Evolutionary conservation across 2,888 invertebrate genomes (phyloP).

Genomic region (Sphaerophoria taeniata): DNA sequence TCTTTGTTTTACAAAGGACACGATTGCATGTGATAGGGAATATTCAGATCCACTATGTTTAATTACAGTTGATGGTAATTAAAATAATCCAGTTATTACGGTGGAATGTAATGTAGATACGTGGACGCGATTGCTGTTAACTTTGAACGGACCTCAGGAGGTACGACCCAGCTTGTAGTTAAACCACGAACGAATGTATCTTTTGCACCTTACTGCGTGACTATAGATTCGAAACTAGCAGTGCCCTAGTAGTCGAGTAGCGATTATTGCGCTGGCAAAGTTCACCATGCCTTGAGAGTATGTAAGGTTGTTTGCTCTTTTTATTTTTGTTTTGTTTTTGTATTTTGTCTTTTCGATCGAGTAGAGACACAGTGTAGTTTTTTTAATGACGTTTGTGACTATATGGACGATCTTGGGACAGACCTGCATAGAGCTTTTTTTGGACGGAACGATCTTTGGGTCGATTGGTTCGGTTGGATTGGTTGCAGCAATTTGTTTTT

Average conservation of each 20-base stretch:
- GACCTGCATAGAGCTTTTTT: constrained; percentile 21
- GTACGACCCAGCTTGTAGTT: constrained; percentile 26
- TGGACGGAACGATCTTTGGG: constrained; percentile 1
- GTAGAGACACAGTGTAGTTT: constrained; percentile 10
- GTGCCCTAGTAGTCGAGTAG: constrained; percentile 61
- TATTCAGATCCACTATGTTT: constrained; percentile 28
- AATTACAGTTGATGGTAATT: constrained; percentile 28
- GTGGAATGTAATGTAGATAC: constrained; percentile 5
- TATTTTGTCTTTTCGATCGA: constrained; percentile 50
- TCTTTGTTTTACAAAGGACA: constrained; percentile 23
- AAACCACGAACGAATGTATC: constrained; percentile 35
- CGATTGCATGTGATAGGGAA: constrained; percentile 51
- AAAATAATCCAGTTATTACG: background rate
- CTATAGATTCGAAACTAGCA: constrained; percentile 68
- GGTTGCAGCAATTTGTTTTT: constrained; percentile 11
- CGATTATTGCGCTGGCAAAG: constrained; percentile 65
- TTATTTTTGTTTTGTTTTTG: constrained; percentile 1
- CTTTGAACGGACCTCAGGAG: background rate
- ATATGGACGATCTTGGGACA: constrained; percentile 24
- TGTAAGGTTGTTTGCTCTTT: constrained; percentile 35
- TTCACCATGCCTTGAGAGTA: constrained; percentile 62
- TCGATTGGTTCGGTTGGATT: background rate
- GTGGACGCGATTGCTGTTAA: constrained; percentile 5
- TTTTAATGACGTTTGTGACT: constrained; percentile 19
- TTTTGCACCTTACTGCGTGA: constrained; percentile 70